These are phyloP conservation scores for Sarcoramphus papa DNA, from an alignment of 2,797 vertebrate species.

Conservation along the genomic window DNA sequence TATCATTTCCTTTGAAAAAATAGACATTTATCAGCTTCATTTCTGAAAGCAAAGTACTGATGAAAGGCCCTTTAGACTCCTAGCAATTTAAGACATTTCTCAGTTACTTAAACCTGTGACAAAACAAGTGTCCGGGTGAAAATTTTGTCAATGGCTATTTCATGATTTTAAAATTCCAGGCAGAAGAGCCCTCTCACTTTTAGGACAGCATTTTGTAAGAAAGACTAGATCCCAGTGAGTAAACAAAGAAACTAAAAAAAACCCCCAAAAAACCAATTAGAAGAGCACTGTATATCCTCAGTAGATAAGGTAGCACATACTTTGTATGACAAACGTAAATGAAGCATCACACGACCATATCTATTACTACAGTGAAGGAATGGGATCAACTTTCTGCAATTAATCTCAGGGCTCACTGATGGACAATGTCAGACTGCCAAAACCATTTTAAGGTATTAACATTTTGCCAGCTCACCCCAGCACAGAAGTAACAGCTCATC, in stretches of 20 bases:
- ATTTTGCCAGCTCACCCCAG: not conserved
- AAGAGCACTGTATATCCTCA: not conserved
- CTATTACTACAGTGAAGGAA: not conserved
- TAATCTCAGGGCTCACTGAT: not conserved
- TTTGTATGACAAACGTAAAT: accelerated
- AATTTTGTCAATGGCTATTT: not conserved
- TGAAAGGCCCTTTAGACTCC: not conserved
- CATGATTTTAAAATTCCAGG: not conserved
- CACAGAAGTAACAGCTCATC: not conserved
- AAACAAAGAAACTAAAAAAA: not conserved
- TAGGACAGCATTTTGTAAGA: not conserved
- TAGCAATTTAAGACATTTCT: not conserved
- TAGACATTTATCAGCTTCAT: not conserved
- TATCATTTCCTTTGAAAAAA: not conserved
- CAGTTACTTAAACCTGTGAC: not conserved
- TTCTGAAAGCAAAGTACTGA: not conserved
- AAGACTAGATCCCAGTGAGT: not conserved
- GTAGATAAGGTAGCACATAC: not conserved
- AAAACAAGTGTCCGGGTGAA: not conserved
- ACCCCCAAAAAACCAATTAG: not conserved
- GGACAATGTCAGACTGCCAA: not conserved
- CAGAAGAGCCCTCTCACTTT: not conserved
- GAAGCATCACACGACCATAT: not conserved
- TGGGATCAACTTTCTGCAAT: not conserved
- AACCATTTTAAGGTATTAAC: not conserved